Conservation (phyloP, 2,797 vertebrate species). For the Schizothorax lantsangensis region DNA sequence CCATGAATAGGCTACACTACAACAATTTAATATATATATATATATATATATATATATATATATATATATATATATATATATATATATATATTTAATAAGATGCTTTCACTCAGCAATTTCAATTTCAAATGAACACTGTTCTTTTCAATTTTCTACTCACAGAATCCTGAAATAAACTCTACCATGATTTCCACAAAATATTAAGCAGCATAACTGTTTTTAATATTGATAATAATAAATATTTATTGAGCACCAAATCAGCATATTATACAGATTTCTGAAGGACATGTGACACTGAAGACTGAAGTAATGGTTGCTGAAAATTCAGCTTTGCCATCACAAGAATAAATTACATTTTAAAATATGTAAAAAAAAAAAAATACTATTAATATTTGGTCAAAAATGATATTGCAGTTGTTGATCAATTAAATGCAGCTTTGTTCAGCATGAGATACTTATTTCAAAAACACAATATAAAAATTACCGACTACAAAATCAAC, state of each 20-base stretch:
- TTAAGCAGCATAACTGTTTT: not conserved
- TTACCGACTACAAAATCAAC: not conserved
- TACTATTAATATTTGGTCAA: not conserved
- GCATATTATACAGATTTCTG: constrained; percentile 5
- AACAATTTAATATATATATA: not conserved
- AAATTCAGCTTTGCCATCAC: not conserved
- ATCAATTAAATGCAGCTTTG: not conserved
- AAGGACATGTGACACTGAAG: not conserved
- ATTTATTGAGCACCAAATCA: not conserved
- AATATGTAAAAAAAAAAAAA: no score
- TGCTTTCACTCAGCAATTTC: not conserved
- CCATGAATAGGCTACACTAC: not conserved
- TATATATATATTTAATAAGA: no score
- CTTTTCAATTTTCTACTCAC: not conserved
- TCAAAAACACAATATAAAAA: not conserved
- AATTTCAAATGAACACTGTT: not conserved
- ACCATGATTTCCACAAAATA: not conserved
- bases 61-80: no score
- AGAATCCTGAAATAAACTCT: not conserved
- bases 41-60: no score
- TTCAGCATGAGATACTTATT: not conserved
- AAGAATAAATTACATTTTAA: not conserved
- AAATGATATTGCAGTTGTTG: not conserved
- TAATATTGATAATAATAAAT: not conserved
- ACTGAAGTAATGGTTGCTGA: not conserved